These are phyloP conservation scores for Botia almorhae DNA, from an alignment of 2,797 vertebrate species.

Conservation along the genomic window DNA sequence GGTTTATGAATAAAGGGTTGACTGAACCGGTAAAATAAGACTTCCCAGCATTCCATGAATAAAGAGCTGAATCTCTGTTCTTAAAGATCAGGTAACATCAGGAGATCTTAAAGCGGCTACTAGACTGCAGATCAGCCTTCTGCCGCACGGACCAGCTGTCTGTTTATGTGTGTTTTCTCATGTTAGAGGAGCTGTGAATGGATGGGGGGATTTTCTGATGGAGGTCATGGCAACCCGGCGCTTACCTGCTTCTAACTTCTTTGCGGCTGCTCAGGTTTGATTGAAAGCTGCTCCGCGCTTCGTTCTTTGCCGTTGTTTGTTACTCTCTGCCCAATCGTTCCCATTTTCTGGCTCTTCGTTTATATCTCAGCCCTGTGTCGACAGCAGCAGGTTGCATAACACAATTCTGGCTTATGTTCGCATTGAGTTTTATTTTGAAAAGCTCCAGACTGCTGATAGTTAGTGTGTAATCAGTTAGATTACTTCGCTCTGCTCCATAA, in stretches of 20 bases:
- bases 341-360: conserved; percentile 16
- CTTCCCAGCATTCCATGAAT: not conserved
- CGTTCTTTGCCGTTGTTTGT: conserved; percentile 18
- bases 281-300: conserved; percentile 56
- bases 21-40: no score
- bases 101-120: conserved; percentile 31
- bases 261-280: conserved; percentile 54
- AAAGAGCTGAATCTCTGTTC: conserved; percentile 17
- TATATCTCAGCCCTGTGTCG: not conserved
- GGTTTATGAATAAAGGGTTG: no score
- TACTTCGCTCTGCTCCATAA: conserved; percentile 2
- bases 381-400: conserved; percentile 33
- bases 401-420: conserved; percentile 20
- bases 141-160: conserved; percentile 24
- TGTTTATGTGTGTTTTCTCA: conserved; percentile 12
- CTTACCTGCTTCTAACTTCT: conserved; percentile 56
- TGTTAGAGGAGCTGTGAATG: conserved; percentile 15
- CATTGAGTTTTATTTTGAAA: conserved; percentile 19
- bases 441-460: not conserved
- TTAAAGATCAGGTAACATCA: conserved; percentile 34
- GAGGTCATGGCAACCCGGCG: conserved; percentile 41
- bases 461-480: conserved; percentile 17
- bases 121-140: conserved; percentile 38
- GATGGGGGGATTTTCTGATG: conserved; percentile 46
- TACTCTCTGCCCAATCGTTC: not conserved